Base-by-base conservation (phyloP, 1,140 invertebrate genomes). In the Sesamia nonagrioides region DNA sequence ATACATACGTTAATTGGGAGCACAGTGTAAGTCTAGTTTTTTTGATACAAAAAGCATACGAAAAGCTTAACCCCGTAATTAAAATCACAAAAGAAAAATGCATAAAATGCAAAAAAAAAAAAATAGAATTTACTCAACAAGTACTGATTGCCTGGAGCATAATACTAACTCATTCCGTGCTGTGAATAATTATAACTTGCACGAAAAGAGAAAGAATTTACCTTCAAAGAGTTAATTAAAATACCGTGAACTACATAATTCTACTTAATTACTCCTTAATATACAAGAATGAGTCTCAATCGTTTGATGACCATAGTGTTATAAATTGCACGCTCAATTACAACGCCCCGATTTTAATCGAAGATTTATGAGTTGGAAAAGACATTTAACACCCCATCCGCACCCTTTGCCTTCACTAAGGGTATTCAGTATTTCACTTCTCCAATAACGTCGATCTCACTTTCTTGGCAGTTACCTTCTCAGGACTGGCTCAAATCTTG, bases 281-380 rank as follows among this genome's bases (percentile, higher is more conserved):
- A 58, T 21, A 63, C 13, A 56, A 73, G 11, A 73, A 42, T 33
- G n/a, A 37, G 27, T 40, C 69, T 45, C 18, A 74, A 52, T 78
- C 35, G 18, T 82, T 79, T 74, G 74, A 82, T 82, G 74, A 71
- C 75, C 56, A 61, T 56, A 45, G 17, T 56, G 77, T 79, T 82
- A 80, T 80, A 75, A 80, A 83, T 78, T 80, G 71, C 40, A 42
- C 52, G 61, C 75, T 50, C 79, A 78, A 77, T 77, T 81, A 78
- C 80, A 78, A 45, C 8, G 61, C 35, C 61, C 40, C 52, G 78
- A 71, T 79, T 81, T 81, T 78, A 80, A 80, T 83, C 76, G 82
- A 83, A 78, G 79, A 83, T 83, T 83, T 83, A 83, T 83, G 78
- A 80, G 52, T 78, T 78, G 66, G 63, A 78, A 81, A 78, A 83